Conservation (phyloP, 2,797 vertebrate species). For the Tiaroga cobitis region DNA sequence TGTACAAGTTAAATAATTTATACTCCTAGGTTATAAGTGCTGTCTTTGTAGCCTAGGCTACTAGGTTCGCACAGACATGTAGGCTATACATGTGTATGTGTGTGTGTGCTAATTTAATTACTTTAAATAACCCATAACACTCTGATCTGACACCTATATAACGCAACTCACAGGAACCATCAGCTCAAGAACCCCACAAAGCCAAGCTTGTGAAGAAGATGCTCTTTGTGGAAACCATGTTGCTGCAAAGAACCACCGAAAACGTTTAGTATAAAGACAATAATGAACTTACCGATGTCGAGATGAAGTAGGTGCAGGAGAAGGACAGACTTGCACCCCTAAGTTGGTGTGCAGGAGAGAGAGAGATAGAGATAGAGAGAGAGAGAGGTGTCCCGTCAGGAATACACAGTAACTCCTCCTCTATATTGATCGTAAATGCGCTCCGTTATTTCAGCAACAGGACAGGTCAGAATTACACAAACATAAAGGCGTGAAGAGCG, state of each 20-base stretch:
- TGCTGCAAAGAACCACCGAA: neutral
- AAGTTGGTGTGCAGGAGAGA: constrained; percentile 76
- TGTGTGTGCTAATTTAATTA: neutral
- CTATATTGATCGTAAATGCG: constrained; percentile 69
- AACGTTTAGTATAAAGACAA: neutral
- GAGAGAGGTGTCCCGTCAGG: constrained; percentile 55
- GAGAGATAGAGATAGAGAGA: constrained; percentile 56
- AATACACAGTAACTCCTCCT: constrained; percentile 80
- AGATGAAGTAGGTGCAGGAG: constrained; percentile 70
- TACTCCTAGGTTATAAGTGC: neutral
- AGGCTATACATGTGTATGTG: neutral
- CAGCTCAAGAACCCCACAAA: neutral
- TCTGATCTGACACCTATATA: neutral
- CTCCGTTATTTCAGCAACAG: constrained; percentile 17
- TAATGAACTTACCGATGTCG: constrained; percentile 68
- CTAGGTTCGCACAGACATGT: neutral
- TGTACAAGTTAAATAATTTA: neutral
- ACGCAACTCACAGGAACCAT: neutral
- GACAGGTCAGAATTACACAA: neutral
- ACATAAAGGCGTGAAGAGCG: neutral
- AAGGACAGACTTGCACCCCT: constrained; percentile 75
- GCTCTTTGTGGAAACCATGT: no score
- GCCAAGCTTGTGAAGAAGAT: neutral
- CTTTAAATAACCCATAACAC: neutral
- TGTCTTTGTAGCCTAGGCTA: neutral